Base-by-base conservation (phyloP, 2,888 invertebrate genomes). In the Xestia xanthographa region DNA sequence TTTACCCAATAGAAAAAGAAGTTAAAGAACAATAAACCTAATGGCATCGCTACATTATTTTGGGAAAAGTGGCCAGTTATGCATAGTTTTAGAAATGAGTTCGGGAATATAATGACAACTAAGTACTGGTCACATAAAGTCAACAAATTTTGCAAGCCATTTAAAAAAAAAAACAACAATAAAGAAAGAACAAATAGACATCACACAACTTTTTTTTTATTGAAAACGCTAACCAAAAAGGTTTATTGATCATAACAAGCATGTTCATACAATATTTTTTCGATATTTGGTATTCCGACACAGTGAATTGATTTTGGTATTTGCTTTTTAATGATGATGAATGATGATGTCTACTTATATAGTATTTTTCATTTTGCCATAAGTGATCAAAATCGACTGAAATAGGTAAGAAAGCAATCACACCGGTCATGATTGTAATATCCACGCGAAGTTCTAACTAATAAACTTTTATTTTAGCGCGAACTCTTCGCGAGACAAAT, bases 401-500 rank as follows among this genome's bases (percentile, higher is more conserved):
- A 53, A n/a, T 29, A 34, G 34, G 34, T 34, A 56, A 20, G 50
- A 60, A 9, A 48, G 11, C n/a, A 58, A 48, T 58, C 48, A 8
- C 9, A 58, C 56, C n/a, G 41, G 11, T 62, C 14, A 63, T 63
- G 14, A 34, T 56, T 58, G 17, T 29, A 34, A 5, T 20, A 34
- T 14, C 20, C n/a, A 41, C 41, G 20, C 26, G 14, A 43, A 68
- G 6, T 38, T 38, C 56, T 48, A 72, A 56, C 62, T 43, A 71
- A 79, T 70, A 66, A 66, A 72, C 71, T 83, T 80, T 70, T 82
- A 66, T 75, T 63, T 70, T 74, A 34, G 14, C 26, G 29, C 48
- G 11, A 80, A 82, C n/a, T 73, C 14, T 65, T 69, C 41, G 14
- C 63, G 34, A 68, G 80, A 82, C 41, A 68, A 80, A 80, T 78